phyloP scores from a whole-genome alignment of 2,888 invertebrate species.

The Monoplex corrugatus region DNA sequence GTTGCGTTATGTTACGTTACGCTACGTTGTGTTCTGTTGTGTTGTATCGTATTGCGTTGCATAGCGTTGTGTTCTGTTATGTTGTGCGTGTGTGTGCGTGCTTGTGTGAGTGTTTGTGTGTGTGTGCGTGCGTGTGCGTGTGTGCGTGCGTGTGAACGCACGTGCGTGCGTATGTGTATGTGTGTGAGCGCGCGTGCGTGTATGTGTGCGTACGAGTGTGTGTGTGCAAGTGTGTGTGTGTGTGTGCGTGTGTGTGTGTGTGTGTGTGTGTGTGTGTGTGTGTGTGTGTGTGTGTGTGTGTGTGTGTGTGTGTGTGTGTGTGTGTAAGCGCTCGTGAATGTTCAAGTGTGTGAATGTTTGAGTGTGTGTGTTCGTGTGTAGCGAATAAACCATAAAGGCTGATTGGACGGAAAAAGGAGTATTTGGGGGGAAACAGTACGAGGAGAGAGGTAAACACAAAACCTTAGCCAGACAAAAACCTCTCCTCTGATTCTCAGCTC shows the following conservation, averaged over 20 bases:
- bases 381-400: too few species aligned
- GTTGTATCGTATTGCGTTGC: not conserved
- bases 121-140: not conserved
- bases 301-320: slow-evolving; percentile 31
- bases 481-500: too few species aligned
- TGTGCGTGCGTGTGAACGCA: not conserved
- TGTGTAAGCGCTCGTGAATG: not conserved
- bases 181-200: not conserved
- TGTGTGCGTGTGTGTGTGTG: slow-evolving; percentile 21
- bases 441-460: too few species aligned
- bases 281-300: slow-evolving; percentile 13
- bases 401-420: too few species aligned
- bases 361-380: not conserved
- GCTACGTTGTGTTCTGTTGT: too few species aligned
- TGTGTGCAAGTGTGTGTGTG: not conserved
- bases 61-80: not conserved
- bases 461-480: too few species aligned
- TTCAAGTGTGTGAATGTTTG: not conserved
- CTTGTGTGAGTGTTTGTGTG: not conserved
- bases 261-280: slow-evolving; percentile 11
- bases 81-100: not conserved
- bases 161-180: slow-evolving; percentile 8
- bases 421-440: too few species aligned
- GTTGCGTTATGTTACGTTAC: too few species aligned
- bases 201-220: not conserved